Conservation (phyloP, 2,888 invertebrate species). For the Drosophila fulvimacula region DNA sequence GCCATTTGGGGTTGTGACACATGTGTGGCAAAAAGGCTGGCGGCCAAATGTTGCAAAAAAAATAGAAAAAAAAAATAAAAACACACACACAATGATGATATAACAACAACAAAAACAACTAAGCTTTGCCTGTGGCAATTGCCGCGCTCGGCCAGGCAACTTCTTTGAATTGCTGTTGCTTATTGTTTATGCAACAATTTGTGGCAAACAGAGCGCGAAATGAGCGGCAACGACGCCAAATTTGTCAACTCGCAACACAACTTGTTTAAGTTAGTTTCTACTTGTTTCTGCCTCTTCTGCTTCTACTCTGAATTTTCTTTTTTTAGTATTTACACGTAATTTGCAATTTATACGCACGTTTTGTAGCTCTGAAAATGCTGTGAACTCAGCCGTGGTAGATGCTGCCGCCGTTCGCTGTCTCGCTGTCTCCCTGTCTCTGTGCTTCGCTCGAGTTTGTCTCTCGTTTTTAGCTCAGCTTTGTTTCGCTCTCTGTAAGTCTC, state of each 20-base stretch:
- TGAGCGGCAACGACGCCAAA: conserved; percentile 62
- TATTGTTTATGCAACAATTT: conserved; percentile 71
- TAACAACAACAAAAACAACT: conserved; percentile 45
- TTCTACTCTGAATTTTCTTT: conserved; percentile 8
- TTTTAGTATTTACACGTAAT: conserved; percentile 52
- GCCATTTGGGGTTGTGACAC: conserved; percentile 53
- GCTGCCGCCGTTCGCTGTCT: conserved; percentile 1
- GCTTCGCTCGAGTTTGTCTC: conserved; percentile 6
- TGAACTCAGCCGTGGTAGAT: conserved; percentile 41
- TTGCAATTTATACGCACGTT: conserved; percentile 57
- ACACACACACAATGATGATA: conserved; percentile 56
- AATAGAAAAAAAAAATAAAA: conserved; percentile 2
- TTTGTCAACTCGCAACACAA: conserved; percentile 65
- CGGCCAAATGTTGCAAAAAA: conserved; percentile 48
- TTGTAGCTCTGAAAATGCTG: conserved; percentile 36
- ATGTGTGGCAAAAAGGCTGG: conserved; percentile 57
- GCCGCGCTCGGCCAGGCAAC: conserved; percentile 47
- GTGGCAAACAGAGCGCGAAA: conserved; percentile 76
- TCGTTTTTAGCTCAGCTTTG: background rate
- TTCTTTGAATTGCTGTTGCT: conserved; percentile 35
- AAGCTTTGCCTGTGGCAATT: conserved; percentile 45
- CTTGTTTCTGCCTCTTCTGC: background rate
- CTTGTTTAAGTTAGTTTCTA: conserved; percentile 37
- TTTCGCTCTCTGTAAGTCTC: conserved; percentile 18
- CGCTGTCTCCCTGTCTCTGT: conserved; percentile 6